phyloP scores from a whole-genome alignment of 1,140 invertebrate species.

The Zaprionus ghesquierei region DNA sequence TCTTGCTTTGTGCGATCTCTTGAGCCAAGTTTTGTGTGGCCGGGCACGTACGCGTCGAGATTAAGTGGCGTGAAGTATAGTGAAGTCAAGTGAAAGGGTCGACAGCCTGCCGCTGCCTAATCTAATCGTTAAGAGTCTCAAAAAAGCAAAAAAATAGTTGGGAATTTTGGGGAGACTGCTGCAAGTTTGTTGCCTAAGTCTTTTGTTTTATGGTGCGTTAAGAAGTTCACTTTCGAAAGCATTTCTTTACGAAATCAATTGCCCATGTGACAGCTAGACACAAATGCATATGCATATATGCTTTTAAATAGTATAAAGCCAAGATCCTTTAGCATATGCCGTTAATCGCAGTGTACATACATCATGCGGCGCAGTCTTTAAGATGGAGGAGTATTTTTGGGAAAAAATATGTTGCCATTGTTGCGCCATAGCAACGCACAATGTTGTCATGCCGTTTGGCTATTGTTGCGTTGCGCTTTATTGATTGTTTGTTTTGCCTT shows the following conservation, averaged over 20 bases:
- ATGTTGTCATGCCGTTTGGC: conserved; percentile 37
- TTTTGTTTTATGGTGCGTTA: conserved; percentile 51
- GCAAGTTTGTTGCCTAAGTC: conserved; percentile 61
- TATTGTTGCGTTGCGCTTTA: conserved; percentile 32
- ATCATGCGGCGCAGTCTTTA: conserved; percentile 51
- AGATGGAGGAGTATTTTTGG: conserved; percentile 58
- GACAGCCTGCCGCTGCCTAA: conserved; percentile 56
- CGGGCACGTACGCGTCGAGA: conserved; percentile 61
- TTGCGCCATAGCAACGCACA: conserved; percentile 66
- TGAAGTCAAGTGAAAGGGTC: conserved; percentile 76
- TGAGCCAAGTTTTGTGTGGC: conserved; percentile 67
- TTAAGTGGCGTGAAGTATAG: conserved; percentile 56
- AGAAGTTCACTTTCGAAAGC: conserved; percentile 8
- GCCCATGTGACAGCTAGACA: background rate
- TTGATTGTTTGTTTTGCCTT: conserved; percentile 75
- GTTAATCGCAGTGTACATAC: conserved; percentile 58
- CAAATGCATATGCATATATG: conserved; percentile 3
- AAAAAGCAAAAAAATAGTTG: conserved; percentile 12
- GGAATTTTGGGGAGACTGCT: conserved; percentile 11
- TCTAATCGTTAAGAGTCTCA: conserved; percentile 12
- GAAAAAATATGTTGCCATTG: conserved; percentile 75
- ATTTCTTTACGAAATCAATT: conserved; percentile 11
- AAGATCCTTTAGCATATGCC: conserved; percentile 29
- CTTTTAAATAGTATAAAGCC: background rate
- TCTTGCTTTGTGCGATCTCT: conserved; percentile 11